Conservation (phyloP, 2,113 vertebrate genomes). For the Pycnonotus jocosus region DNA sequence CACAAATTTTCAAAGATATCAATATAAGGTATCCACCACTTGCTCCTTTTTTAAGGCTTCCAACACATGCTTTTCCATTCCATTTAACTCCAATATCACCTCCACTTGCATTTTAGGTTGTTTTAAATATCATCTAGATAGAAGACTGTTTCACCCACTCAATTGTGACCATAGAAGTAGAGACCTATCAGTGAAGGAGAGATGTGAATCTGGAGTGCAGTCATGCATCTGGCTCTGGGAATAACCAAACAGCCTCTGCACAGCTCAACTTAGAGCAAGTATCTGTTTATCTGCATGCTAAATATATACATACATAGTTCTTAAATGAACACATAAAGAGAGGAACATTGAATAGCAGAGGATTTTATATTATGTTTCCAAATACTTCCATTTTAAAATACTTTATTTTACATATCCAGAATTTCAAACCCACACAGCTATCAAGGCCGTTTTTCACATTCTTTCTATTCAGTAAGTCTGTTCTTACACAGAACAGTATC, state of each 20-base stretch:
- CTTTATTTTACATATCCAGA: neutral
- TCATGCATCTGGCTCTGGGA: neutral
- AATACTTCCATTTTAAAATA: neutral
- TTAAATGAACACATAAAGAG: neutral
- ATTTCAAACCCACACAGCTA: neutral
- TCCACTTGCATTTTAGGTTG: neutral
- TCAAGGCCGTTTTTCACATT: neutral
- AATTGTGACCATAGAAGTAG: neutral
- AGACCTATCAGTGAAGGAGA: neutral
- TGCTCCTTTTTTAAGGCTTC: neutral
- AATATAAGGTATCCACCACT: neutral
- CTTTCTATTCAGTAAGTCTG: neutral
- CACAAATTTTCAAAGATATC: neutral
- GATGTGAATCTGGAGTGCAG: neutral
- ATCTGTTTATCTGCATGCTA: neutral
- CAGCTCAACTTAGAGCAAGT: neutral
- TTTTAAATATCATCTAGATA: neutral
- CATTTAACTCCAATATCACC: neutral
- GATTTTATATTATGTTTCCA: neutral
- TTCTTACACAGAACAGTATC: neutral
- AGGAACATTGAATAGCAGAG: neutral
- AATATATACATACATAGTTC: rapidly evolving
- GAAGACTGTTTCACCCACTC: neutral
- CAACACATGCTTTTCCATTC: neutral
- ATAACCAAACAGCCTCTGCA: neutral